These are phyloP conservation scores for Strigops habroptila DNA, from an alignment of 2,113 vertebrate genomes.

Conservation along the genomic window DNA sequence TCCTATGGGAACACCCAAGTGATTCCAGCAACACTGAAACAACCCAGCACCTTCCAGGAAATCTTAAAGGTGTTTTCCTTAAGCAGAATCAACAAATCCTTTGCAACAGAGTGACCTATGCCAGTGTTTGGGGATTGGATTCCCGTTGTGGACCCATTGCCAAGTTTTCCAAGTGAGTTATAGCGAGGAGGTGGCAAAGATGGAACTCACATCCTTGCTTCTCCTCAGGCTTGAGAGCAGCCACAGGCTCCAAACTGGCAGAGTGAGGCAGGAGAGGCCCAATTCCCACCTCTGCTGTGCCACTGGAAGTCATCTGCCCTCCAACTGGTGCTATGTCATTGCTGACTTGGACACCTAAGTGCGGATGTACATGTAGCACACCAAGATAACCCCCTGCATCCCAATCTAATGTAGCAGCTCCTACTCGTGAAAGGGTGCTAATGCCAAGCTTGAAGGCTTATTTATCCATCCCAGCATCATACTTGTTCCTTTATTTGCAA, in stretches of 20 bases:
- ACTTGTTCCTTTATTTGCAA: not conserved
- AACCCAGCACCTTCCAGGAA: conserved; percentile 58
- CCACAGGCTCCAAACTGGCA: not conserved
- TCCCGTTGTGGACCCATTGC: not conserved
- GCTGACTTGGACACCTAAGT: not conserved
- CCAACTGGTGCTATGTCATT: too few relatives aligned
- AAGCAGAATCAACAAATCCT: conserved; percentile 22
- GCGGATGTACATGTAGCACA: accelerated
- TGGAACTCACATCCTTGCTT: not conserved
- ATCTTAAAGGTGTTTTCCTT: conserved; percentile 55
- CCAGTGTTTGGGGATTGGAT: not conserved
- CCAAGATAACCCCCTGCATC: not conserved
- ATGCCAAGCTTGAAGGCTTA: not conserved
- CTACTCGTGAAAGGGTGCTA: not conserved
- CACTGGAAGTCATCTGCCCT: not conserved
- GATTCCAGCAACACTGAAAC: conserved; percentile 36
- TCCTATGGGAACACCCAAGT: conserved; percentile 1
- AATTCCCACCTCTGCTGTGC: not conserved
- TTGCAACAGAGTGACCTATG: not conserved
- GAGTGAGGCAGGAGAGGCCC: accelerated
- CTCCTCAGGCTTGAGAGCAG: not conserved
- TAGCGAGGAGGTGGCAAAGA: not conserved
- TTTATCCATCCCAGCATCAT: not conserved
- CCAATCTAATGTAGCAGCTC: not conserved
- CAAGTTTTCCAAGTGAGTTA: conserved; percentile 10